Evolutionary conservation across 2,888 invertebrate species (phyloP).

Genomic region (Malthinus flaveolus): DNA sequence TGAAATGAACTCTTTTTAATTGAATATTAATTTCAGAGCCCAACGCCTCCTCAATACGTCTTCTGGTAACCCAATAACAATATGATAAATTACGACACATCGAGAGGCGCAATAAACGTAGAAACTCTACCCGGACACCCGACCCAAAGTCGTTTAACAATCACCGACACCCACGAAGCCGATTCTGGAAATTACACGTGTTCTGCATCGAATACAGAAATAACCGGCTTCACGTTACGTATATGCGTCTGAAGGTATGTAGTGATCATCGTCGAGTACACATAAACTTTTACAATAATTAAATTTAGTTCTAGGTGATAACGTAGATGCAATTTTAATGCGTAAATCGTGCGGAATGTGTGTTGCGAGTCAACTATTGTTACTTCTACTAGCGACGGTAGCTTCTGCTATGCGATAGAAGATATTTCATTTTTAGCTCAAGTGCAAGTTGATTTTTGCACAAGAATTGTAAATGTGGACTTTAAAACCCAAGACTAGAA

Average conservation of each 20-base stretch:
- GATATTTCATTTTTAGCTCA: conserved; percentile 21
- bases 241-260: conserved; percentile 85
- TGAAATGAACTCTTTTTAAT: no score
- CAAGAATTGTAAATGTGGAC: conserved; percentile 19
- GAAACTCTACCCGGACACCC: conserved; percentile 82
- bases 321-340: conserved; percentile 86
- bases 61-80: conserved; percentile 95
- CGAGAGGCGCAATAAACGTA: conserved; percentile 79
- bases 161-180: conserved; percentile 78
- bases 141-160: conserved; percentile 84
- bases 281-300: no score
- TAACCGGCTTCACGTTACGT: conserved; percentile 86
- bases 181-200: conserved; percentile 93
- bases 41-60: conserved; percentile 90
- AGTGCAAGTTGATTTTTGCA: conserved; percentile 23
- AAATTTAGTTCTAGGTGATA: conserved; percentile 70
- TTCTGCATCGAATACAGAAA: conserved; percentile 87
- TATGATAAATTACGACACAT: conserved; percentile 90
- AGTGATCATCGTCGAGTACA: not conserved
- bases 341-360: conserved; percentile 62
- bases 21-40: conserved; percentile 67
- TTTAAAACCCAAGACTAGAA: conserved; percentile 11
- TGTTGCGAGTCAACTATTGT: conserved; percentile 49
- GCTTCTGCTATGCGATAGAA: conserved; percentile 51
- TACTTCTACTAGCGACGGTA: conserved; percentile 47